Conservation (phyloP, 2,888 invertebrate genomes). For the Drosophila heteroneura region DNA sequence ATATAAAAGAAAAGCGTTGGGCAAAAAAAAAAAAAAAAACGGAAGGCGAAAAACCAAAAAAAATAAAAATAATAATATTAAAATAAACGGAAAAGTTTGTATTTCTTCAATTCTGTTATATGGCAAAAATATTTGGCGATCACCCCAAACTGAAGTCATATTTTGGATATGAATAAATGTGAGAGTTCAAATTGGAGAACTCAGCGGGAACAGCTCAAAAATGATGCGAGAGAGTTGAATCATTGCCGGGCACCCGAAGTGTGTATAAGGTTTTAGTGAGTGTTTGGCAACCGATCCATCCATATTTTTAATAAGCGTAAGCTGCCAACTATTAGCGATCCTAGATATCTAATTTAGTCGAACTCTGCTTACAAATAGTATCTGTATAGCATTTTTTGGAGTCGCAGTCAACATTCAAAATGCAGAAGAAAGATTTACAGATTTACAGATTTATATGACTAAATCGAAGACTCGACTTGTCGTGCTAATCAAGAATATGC, state of each 20-base stretch:
- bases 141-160: neutral
- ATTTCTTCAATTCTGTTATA: neutral
- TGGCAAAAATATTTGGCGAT: neutral
- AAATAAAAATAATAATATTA: neutral
- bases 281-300: neutral
- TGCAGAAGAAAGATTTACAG: neutral
- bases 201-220: neutral
- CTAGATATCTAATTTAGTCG: neutral
- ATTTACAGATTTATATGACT: too few species aligned
- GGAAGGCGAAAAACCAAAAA: conserved; percentile 2
- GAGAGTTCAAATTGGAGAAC: neutral
- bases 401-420: neutral
- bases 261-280: neutral
- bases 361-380: neutral
- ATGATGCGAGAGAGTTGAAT: neutral
- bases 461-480: neutral
- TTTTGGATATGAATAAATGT: neutral
- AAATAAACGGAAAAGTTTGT: neutral
- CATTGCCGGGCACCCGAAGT: neutral
- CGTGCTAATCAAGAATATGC: neutral
- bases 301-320: neutral
- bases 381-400: neutral
- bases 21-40: conserved; percentile 11
- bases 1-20: conserved; percentile 47
- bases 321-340: neutral